Base-by-base conservation (phyloP, 2,888 invertebrate species). In the Hermaeophaga mercurialis region DNA sequence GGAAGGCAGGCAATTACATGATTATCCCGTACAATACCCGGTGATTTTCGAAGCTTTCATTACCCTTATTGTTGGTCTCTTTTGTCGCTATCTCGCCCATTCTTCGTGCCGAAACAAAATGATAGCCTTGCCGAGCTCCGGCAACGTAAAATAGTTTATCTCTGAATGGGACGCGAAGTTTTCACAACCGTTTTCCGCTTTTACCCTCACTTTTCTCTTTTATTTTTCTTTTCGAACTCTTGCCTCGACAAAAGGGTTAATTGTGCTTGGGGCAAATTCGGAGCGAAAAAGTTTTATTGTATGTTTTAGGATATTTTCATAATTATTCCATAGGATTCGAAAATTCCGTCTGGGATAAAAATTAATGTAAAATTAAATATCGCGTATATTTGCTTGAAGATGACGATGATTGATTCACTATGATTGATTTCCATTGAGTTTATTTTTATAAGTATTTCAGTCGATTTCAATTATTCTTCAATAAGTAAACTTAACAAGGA, bases 31-130 rank as follows among this genome's bases (percentile, higher is more conserved):
- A 75, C 75, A 75, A 75, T 75, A 73, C 73, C 70, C 73, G 69
- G 70, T 76, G 74, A 77, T 76, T 75, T 76, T 73, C 74, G 66
- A 68, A 65, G 71, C 75, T 75, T 76, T 77, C 77, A 77, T 77
- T 77, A 77, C 76, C 75, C 73, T 73, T 70, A 77, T 77, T 77
- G 76, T 76, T 65, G 70, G 64, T 57, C 61, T 62, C 66, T 72
- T 74, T 74, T 74, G 73, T 75, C 69, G 67, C 68, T 57, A 62
- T 56, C 61, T 64, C 69, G 66, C 59, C 63, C 69, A 72, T 72
- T 73, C 73, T 72, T 73, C 68, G 59, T 15, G 54, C 64, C 67
- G 71, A 70, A 73, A 73, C 75, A 73, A 75, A 75, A 75, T 75
- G 75, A 76, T 74, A 75, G 74, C 72, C 69, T 72, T 64, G 65